Evolutionary conservation across 2,888 invertebrate genomes (phyloP).

Genomic region (Synanthedon tipuliformis): DNA sequence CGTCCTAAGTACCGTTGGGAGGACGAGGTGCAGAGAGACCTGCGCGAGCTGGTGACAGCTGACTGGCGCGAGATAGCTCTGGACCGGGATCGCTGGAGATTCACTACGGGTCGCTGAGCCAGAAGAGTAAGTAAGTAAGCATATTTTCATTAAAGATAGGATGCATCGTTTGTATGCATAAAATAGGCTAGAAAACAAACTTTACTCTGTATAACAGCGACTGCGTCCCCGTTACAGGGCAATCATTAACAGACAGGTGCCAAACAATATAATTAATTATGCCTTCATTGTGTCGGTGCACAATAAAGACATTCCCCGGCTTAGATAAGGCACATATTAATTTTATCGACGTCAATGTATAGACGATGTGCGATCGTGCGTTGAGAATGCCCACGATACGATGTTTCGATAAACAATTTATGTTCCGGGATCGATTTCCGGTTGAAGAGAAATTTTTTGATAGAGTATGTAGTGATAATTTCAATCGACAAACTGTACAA

Average conservation of each 20-base stretch:
- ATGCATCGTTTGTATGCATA: too few relatives aligned
- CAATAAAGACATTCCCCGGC: neutral
- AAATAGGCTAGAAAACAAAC: too few relatives aligned
- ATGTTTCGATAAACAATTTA: neutral
- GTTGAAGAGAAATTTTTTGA: neutral
- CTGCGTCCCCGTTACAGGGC: neutral
- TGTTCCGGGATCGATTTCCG: neutral
- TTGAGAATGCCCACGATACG: neutral
- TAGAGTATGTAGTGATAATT: too few relatives aligned
- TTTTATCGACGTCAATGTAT: constrained; percentile 6
- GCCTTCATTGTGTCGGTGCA: neutral
- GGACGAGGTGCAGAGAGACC: too few relatives aligned
- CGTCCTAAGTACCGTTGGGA: too few relatives aligned
- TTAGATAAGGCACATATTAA: constrained; percentile 7
- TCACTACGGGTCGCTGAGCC: too few relatives aligned
- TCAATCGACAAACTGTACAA: too few relatives aligned
- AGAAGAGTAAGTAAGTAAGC: too few relatives aligned
- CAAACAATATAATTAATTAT: neutral
- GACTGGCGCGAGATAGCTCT: too few relatives aligned
- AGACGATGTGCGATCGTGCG: constrained; percentile 8
- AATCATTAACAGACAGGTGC: neutral
- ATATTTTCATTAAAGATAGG: too few relatives aligned
- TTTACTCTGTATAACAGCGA: neutral
- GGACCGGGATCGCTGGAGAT: too few relatives aligned
- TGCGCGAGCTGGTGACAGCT: too few relatives aligned